These are phyloP conservation scores for Teinopalpus imperialis DNA, from an alignment of 2,888 invertebrate genomes.

Conservation along the genomic window DNA sequence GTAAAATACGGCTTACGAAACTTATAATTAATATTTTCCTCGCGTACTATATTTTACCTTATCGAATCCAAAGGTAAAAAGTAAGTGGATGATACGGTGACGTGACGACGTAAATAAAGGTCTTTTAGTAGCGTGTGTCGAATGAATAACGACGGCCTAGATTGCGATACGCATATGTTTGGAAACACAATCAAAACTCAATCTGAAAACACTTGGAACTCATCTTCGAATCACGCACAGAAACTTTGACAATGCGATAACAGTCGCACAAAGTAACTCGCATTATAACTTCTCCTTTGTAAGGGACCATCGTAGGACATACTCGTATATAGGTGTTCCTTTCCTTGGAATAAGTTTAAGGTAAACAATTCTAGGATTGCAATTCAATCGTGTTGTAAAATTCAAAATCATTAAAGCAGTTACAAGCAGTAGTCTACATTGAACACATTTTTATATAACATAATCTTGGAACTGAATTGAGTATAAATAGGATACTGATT, in stretches of 20 bases:
- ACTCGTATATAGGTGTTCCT: no score
- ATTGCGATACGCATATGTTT: slow-evolving; percentile 52
- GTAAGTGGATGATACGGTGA: slow-evolving; percentile 61
- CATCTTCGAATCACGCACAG: slow-evolving; percentile 57
- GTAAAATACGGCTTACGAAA: neutral
- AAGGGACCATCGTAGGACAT: neutral
- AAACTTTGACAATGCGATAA: slow-evolving; percentile 45
- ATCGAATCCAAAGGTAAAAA: slow-evolving; percentile 38
- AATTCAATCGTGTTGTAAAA: no score
- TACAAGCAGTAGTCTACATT: no score
- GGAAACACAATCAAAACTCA: slow-evolving; percentile 71
- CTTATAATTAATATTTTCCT: neutral
- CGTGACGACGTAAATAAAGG: slow-evolving; percentile 49
- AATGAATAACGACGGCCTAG: slow-evolving; percentile 62
- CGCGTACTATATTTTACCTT: slow-evolving; percentile 10
- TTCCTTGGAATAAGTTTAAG: no score
- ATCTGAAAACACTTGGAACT: slow-evolving; percentile 65
- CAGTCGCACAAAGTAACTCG: slow-evolving; percentile 33
- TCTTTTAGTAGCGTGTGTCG: slow-evolving; percentile 55
- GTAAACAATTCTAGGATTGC: no score
- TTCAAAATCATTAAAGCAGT: no score
- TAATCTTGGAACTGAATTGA: no score
- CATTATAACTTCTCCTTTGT: slow-evolving; percentile 28
- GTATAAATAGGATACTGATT: no score
- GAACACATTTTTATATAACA: no score